Evolutionary conservation across 2,888 invertebrate species (phyloP).

Genomic region (Vesta saturnalis): DNA sequence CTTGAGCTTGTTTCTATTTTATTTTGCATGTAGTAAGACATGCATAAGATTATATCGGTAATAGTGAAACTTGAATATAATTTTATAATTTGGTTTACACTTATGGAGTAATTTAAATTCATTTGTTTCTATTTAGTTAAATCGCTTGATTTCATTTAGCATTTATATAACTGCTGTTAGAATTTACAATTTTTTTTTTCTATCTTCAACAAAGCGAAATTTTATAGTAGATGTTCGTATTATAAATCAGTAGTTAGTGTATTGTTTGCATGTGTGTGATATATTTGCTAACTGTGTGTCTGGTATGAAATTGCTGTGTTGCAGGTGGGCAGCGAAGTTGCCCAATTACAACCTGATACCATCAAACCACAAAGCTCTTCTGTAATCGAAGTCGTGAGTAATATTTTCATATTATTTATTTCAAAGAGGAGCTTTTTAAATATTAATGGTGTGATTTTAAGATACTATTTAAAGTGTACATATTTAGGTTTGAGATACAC

Average conservation of each 20-base stretch:
- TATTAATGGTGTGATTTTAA: too few relatives aligned
- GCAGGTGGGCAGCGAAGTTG: conserved; percentile 51
- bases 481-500: too few relatives aligned
- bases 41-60: conserved; percentile 1
- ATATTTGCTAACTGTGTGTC: conserved; percentile 41
- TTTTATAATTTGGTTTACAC: conserved; percentile 21
- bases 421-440: conserved; percentile 3
- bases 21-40: conserved; percentile 1
- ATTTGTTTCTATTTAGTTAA: conserved; percentile 1
- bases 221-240: neutral
- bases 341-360: conserved; percentile 47
- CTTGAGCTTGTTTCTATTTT: neutral
- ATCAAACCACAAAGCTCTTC: conserved; percentile 48
- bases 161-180: neutral
- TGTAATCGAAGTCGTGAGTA: conserved; percentile 54
- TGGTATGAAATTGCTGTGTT: conserved; percentile 48
- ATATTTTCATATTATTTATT: conserved; percentile 24
- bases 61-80: neutral
- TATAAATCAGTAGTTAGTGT: neutral
- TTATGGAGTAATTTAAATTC: conserved; percentile 35
- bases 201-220: neutral
- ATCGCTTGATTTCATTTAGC: neutral
- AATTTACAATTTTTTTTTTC: neutral
- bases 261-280: conserved; percentile 31
- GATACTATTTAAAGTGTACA: too few relatives aligned